A percentile compares a stretch with the other conserved stretches of the same genome.
phyloP scores from a whole-genome alignment of 2,113 vertebrate species.

The Gila orcuttii region DNA sequence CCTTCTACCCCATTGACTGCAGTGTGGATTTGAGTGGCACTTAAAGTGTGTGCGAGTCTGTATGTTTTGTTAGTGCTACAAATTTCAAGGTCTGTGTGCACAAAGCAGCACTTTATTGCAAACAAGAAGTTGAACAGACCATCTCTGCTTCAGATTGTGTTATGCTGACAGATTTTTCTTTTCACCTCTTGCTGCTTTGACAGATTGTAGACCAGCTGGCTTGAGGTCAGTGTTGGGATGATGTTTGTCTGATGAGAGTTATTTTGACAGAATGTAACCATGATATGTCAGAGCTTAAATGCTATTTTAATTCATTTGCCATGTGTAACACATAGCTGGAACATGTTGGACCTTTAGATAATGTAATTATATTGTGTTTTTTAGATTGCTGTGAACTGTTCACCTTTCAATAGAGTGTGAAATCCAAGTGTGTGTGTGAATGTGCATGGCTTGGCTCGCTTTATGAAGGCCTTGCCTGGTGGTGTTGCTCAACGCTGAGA shows the following conservation, averaged over 20 bases:
- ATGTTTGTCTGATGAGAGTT: conserved; percentile 22
- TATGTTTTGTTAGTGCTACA: conserved; percentile 53
- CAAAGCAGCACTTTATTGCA: conserved; percentile 62
- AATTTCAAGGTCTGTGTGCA: conserved; percentile 62
- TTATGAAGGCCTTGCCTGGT: conserved; percentile 62
- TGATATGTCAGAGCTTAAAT: not conserved
- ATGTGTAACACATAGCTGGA: conserved; percentile 13
- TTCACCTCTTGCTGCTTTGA: conserved; percentile 44
- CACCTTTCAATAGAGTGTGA: conserved; percentile 1
- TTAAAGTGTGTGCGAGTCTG: conserved; percentile 55
- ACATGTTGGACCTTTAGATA: not conserved
- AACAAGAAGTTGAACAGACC: conserved; percentile 68
- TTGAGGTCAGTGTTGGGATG: conserved; percentile 15
- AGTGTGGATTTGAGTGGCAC: conserved; percentile 58
- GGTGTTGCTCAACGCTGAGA: conserved; percentile 57
- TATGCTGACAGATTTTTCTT: conserved; percentile 50
- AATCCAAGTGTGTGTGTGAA: conserved; percentile 5
- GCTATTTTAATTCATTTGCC: not conserved
- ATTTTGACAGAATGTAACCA: conserved; percentile 6
- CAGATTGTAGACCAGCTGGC: conserved; percentile 49
- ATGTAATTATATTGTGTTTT: not conserved
- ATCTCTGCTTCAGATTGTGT: conserved; percentile 58
- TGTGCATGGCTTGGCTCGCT: conserved; percentile 55
- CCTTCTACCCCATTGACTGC: conserved; percentile 63
- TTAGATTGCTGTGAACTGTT: not conserved